Conservation (phyloP, 2,888 invertebrate genomes). For the Drosophila hamatofila region DNA sequence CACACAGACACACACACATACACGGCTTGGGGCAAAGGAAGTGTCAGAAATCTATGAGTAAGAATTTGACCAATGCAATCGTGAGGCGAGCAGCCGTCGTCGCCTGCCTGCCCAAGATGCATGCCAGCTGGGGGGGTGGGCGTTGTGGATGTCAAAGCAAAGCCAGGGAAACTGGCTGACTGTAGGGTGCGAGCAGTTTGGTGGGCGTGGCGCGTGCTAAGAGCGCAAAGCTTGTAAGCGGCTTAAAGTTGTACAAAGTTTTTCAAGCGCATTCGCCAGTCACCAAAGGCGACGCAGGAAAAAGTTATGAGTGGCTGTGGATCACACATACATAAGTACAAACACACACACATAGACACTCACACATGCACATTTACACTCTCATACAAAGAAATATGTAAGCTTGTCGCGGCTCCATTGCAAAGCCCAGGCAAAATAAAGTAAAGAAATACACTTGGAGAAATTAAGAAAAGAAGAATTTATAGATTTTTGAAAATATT, state of each 20-base stretch:
- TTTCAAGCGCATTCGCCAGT: slow-evolving; percentile 81
- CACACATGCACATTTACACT: slow-evolving; percentile 15
- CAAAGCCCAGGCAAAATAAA: slow-evolving; percentile 45
- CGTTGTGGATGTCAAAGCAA: neutral
- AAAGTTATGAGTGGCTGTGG: slow-evolving; percentile 77
- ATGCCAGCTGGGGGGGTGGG: slow-evolving; percentile 3
- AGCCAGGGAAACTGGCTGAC: neutral
- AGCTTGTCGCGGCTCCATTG: slow-evolving; percentile 53
- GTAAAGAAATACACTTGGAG: slow-evolving; percentile 7
- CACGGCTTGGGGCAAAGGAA: slow-evolving; percentile 19
- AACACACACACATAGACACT: slow-evolving; percentile 17
- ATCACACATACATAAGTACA: slow-evolving; percentile 37
- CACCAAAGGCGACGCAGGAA: slow-evolving; percentile 73
- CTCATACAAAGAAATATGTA: slow-evolving; percentile 48
- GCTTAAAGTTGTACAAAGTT: slow-evolving; percentile 82
- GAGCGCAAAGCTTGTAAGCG: slow-evolving; percentile 80
- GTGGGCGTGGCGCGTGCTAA: slow-evolving; percentile 63
- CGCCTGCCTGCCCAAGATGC: slow-evolving; percentile 35
- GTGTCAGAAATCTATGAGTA: slow-evolving; percentile 65
- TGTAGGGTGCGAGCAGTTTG: slow-evolving; percentile 2
- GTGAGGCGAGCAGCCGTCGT: slow-evolving; percentile 35
- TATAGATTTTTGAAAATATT: too few species aligned
- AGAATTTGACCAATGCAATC: slow-evolving; percentile 57
- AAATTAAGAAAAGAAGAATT: neutral
- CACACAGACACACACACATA: neutral